phyloP scores from a whole-genome alignment of 1,140 invertebrate species.

The Drosophila chauvacae region DNA sequence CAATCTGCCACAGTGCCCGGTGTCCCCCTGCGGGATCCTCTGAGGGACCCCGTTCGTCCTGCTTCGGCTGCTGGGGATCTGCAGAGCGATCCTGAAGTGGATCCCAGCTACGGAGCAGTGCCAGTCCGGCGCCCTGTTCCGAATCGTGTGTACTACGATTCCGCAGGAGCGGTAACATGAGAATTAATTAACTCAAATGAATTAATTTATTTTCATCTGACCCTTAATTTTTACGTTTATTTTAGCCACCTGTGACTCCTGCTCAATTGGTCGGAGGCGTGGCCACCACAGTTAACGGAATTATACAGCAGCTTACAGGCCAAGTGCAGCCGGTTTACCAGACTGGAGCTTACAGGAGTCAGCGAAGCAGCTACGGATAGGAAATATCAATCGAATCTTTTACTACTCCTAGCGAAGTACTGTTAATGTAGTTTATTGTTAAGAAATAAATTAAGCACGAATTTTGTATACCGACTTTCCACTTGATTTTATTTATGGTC shows the following conservation, averaged over 20 bases:
- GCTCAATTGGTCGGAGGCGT: conserved; percentile 76
- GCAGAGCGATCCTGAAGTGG: conserved; percentile 76
- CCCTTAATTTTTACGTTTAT: too few relatives aligned
- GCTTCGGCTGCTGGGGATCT: conserved; percentile 32
- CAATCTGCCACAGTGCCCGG: conserved; percentile 61
- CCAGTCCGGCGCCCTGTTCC: conserved; percentile 70
- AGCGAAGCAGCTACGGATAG: conserved; percentile 65
- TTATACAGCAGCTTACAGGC: conserved; percentile 79
- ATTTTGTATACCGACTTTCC: not conserved
- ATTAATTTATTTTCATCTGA: not conserved
- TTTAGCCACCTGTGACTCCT: conserved; percentile 72
- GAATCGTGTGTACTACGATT: conserved; percentile 78
- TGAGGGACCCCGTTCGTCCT: conserved; percentile 48
- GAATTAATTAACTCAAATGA: not conserved
- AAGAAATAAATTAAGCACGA: conserved; percentile 37
- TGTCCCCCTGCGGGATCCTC: conserved; percentile 33
- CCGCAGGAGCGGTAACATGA: conserved; percentile 73
- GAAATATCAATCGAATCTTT: not conserved
- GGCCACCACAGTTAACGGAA: conserved; percentile 76
- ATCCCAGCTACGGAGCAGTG: conserved; percentile 62
- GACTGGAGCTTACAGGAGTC: conserved; percentile 51
- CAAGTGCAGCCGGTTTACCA: conserved; percentile 82
- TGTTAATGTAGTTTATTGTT: conserved; percentile 32
- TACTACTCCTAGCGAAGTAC: conserved; percentile 16
- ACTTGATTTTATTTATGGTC: not conserved